Evolutionary conservation across 2,113 vertebrate species (phyloP).

Genomic region (Nibea coibor): DNA sequence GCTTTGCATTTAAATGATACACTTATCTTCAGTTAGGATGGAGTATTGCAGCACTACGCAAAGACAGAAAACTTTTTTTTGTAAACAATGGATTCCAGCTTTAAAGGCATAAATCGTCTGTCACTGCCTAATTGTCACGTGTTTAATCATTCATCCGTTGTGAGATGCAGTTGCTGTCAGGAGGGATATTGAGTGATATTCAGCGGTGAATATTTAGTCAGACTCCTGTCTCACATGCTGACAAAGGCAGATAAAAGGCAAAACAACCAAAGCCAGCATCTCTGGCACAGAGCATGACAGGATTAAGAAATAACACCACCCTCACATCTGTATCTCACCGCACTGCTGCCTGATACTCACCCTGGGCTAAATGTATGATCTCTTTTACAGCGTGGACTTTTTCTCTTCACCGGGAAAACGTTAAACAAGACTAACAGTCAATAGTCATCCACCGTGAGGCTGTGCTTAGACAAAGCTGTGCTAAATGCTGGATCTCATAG

Average conservation of each 20-base stretch:
- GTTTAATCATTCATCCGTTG: slow-evolving; percentile 17
- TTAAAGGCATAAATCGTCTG: not conserved
- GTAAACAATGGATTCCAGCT: not conserved
- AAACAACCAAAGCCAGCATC: slow-evolving; percentile 50
- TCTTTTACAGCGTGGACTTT: slow-evolving; percentile 29
- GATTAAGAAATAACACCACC: slow-evolving; percentile 59
- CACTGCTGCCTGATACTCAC: slow-evolving; percentile 20
- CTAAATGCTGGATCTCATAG: not conserved
- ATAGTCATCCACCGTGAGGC: not conserved
- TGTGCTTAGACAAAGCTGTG: not conserved
- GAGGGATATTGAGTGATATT: not conserved
- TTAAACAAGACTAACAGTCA: not conserved
- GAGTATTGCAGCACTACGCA: slow-evolving; percentile 21
- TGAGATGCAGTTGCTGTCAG: slow-evolving; percentile 20
- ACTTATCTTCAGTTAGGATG: not conserved
- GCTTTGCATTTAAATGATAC: slow-evolving; percentile 43
- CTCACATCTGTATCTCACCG: slow-evolving; percentile 31
- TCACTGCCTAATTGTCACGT: not conserved
- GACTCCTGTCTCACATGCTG: slow-evolving; percentile 23
- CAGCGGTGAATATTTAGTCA: slow-evolving; percentile 32
- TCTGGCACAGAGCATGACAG: slow-evolving; percentile 45
- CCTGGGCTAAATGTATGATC: slow-evolving; percentile 31
- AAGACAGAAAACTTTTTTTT: not conserved
- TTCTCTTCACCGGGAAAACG: slow-evolving; percentile 20
- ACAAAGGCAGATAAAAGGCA: slow-evolving; percentile 53